Conservation (phyloP, 2,888 invertebrate species). For the Drosophila silvestris region DNA sequence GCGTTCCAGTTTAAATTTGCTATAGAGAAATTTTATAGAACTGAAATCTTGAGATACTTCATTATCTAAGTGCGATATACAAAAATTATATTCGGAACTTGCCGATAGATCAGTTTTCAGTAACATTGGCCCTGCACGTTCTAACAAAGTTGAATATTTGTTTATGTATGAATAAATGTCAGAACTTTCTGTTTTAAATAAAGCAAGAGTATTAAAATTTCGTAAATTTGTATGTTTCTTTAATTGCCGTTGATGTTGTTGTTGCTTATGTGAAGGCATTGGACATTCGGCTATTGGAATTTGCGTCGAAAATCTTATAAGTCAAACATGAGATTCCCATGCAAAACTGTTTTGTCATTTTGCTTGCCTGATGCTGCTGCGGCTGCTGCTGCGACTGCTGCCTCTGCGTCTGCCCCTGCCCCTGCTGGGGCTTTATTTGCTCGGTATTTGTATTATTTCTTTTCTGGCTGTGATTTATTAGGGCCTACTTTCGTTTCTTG, state of each 20-base stretch:
- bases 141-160: neutral
- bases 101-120: neutral
- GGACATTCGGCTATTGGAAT: conserved; percentile 54
- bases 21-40: neutral
- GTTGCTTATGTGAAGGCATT: conserved; percentile 17
- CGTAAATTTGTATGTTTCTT: conserved; percentile 8
- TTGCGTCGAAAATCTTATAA: conserved; percentile 77
- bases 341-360: conserved; percentile 76
- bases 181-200: neutral
- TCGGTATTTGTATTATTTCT: conserved; percentile 71
- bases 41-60: neutral
- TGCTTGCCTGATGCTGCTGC: conserved; percentile 7
- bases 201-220: conserved; percentile 33
- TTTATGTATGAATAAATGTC: neutral
- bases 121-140: neutral
- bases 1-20: conserved; percentile 1
- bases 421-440: conserved; percentile 39
- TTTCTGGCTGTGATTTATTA: conserved; percentile 73
- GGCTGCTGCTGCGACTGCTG: neutral
- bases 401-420: neutral
- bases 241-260: neutral
- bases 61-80: neutral
- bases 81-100: neutral
- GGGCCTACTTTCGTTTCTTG: conserved; percentile 38
- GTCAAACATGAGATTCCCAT: conserved; percentile 73